phyloP scores from a whole-genome alignment of 2,113 vertebrate genomes.

The Ibidorhyncha struthersii region DNA sequence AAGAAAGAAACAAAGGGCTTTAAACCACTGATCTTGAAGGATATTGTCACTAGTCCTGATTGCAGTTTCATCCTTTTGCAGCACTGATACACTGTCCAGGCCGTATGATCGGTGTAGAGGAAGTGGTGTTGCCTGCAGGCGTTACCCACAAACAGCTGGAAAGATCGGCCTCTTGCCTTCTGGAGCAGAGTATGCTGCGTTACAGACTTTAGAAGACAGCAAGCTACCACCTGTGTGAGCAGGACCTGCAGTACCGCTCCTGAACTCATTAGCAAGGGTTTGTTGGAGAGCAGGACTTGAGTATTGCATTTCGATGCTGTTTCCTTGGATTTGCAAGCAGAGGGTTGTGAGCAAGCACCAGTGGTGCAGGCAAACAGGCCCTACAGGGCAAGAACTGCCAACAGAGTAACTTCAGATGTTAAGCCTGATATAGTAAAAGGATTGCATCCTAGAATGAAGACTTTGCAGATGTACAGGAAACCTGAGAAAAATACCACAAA shows the following conservation, averaged over 20 bases:
- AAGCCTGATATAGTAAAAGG: background rate
- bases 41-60: background rate
- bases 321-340: background rate
- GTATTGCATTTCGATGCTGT: too few relatives aligned
- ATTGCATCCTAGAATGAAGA: background rate
- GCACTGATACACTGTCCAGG: background rate
- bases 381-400: background rate
- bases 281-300: background rate
- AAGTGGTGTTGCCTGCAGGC: background rate
- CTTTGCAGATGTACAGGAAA: background rate
- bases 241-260: background rate
- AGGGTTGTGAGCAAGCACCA: fast-evolving
- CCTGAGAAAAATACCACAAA: background rate
- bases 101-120: background rate
- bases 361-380: background rate
- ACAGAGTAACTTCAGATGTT: background rate
- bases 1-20: background rate
- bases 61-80: background rate
- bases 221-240: background rate
- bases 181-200: background rate
- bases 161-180: background rate
- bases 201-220: background rate
- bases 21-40: background rate
- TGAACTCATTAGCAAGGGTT: background rate
- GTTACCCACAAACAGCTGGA: background rate